Evolutionary conservation across 1,140 invertebrate species (phyloP).

Genomic region (Macrosteles quadrilineatus): DNA sequence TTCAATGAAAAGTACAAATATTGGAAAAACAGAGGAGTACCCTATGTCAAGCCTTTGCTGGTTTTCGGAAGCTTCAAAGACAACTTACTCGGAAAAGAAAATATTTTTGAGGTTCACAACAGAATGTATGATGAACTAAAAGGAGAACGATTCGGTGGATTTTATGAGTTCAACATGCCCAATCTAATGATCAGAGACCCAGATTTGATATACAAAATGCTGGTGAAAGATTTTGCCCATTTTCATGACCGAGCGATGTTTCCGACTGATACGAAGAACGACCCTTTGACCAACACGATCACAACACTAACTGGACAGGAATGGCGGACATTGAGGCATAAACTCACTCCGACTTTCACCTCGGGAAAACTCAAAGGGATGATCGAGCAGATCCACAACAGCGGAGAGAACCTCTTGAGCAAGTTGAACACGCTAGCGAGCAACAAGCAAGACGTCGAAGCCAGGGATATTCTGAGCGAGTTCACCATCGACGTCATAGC

Average conservation of each 20-base stretch:
- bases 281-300: constrained; percentile 57
- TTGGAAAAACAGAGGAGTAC: constrained; percentile 53
- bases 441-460: constrained; percentile 44
- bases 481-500: constrained; percentile 46
- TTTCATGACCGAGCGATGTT: constrained; percentile 53
- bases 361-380: constrained; percentile 59
- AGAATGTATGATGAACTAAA: constrained; percentile 32
- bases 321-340: constrained; percentile 56
- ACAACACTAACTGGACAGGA: constrained; percentile 52
- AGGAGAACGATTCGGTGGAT: constrained; percentile 38
- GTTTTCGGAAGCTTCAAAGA: constrained; percentile 46
- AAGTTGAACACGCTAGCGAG: constrained; percentile 48
- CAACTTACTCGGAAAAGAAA: background rate
- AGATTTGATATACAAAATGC: constrained; percentile 55
- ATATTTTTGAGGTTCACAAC: constrained; percentile 13
- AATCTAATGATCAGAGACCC: constrained; percentile 57
- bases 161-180: constrained; percentile 47
- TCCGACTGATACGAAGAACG: constrained; percentile 52
- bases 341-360: constrained; percentile 59
- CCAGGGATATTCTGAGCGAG: constrained; percentile 43
- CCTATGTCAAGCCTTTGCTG: constrained; percentile 43
- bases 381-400: constrained; percentile 53
- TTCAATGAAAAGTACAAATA: constrained; percentile 46
- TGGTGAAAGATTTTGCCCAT: constrained; percentile 58
- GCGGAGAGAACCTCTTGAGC: constrained; percentile 48